Conservation (phyloP, 1,140 invertebrate species). For the Mesaphorura yosii region DNA sequence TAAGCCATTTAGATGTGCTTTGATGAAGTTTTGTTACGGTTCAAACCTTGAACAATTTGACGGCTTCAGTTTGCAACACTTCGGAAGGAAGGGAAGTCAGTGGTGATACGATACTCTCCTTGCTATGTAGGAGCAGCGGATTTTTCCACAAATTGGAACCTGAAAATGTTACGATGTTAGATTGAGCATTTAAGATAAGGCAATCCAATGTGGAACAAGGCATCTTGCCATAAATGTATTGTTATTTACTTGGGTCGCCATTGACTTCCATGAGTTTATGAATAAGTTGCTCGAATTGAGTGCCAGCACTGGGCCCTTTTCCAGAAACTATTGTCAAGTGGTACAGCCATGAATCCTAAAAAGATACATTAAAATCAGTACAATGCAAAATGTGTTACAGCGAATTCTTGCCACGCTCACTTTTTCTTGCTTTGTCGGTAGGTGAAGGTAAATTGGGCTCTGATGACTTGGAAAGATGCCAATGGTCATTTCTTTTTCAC, state of each 20-base stretch:
- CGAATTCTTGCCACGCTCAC: conserved; percentile 33
- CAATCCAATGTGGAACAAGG: not conserved
- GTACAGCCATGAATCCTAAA: conserved; percentile 69
- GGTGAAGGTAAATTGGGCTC: conserved; percentile 81
- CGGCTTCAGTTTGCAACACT: conserved; percentile 70
- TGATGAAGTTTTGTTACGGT: not conserved
- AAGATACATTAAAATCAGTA: conserved; percentile 4
- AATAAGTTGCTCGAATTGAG: conserved; percentile 86
- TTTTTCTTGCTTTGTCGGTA: conserved; percentile 71
- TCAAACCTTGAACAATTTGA: conserved; percentile 83
- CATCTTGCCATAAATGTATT: not conserved
- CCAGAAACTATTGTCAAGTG: conserved; percentile 77
- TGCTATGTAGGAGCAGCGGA: conserved; percentile 77
- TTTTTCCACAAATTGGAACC: conserved; percentile 87
- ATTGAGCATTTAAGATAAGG: not conserved
- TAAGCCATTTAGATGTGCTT: no score
- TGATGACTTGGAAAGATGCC: conserved; percentile 85
- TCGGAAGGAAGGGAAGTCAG: conserved; percentile 76
- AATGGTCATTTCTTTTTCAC: conserved; percentile 51
- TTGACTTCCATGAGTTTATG: conserved; percentile 91
- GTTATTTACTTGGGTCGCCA: conserved; percentile 71
- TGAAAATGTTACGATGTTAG: conserved; percentile 32
- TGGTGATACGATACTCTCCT: conserved; percentile 72
- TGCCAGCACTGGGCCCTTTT: conserved; percentile 75
- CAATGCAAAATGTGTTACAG: not conserved